phyloP scores from a whole-genome alignment of 2,113 vertebrate genomes.

The Gymnogyps californianus region DNA sequence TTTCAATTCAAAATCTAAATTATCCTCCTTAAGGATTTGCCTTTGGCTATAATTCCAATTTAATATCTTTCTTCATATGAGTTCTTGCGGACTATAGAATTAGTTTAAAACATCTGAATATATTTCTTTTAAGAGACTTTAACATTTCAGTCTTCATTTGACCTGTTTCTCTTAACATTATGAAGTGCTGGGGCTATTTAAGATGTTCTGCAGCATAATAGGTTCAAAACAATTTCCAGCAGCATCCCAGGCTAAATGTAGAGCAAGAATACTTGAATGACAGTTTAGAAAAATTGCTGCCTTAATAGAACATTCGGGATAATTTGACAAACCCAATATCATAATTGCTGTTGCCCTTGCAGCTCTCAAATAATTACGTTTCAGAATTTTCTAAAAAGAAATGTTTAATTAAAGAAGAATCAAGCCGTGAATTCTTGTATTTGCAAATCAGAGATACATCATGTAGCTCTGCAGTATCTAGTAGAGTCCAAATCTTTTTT shows the following conservation, averaged over 20 bases:
- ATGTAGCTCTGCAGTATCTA: neutral
- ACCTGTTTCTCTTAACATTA: neutral
- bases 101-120: neutral
- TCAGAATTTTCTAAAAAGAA: neutral
- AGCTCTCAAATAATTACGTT: constrained; percentile 9
- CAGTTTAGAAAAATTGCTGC: neutral
- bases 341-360: neutral
- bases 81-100: neutral
- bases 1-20: constrained; percentile 11
- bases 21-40: constrained; percentile 20
- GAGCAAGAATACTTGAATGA: neutral
- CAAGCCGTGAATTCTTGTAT: neutral
- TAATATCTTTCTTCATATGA: neutral
- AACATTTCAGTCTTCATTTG: neutral
- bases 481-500: neutral
- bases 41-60: constrained; percentile 1
- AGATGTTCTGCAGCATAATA: neutral
- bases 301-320: neutral
- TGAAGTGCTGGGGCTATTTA: neutral
- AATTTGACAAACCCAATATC: neutral
- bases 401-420: neutral
- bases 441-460: neutral
- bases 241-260: neutral
- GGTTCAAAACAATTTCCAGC: neutral
- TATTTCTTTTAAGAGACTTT: neutral